Base-by-base conservation (phyloP, 1,140 invertebrate genomes). In the Medauroidea extradentata region DNA sequence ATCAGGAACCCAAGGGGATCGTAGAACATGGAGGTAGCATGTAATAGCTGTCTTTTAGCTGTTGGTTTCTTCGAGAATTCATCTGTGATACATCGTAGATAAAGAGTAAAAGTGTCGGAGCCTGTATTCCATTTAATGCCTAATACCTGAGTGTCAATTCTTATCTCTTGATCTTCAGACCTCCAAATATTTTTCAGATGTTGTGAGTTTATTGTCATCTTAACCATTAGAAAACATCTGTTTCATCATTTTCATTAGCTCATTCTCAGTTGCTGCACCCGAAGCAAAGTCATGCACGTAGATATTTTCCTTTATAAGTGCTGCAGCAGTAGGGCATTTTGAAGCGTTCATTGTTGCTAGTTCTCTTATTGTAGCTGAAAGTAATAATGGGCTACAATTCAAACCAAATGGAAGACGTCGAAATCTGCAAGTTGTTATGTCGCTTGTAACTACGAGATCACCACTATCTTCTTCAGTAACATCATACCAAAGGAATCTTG, bases 261-360 rank as follows among this genome's bases (percentile, higher is more conserved):
- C 18, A 14, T 51, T 51, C 9, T 51, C 14, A 16, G 25, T 24
- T 5, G 16, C 2, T 3, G 1, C 23, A 5, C 24, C 24, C 16
- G 49, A 16, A n/a, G 23, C 49, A 24, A 51, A 51, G 49, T 51
- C 49, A 14, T 51, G 23, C 49, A 29, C 34, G n/a, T 27, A 51
- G 16, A 21, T 51, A 24, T 8, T 23, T 23, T 51, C 13, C 7
- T 51, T 14, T 3, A 51, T 16, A n/a, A 27, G 24, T 9, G 49
- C 21, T 1, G 49, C n/a, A 3, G 49, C 49, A 9, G 21, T 9
- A 51, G 49, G 23, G 16, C 11, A 24, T 11, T 7, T 4, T 1
- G 2, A 7, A 2, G 2, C 0, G 49, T 51, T 18, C 7, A 23
- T 7, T 9, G 4, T 16, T 9, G 49, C 49, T 11, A 51, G 21